Conservation (phyloP, 2,888 invertebrate genomes). For the Aspidiotus rigidus region DNA sequence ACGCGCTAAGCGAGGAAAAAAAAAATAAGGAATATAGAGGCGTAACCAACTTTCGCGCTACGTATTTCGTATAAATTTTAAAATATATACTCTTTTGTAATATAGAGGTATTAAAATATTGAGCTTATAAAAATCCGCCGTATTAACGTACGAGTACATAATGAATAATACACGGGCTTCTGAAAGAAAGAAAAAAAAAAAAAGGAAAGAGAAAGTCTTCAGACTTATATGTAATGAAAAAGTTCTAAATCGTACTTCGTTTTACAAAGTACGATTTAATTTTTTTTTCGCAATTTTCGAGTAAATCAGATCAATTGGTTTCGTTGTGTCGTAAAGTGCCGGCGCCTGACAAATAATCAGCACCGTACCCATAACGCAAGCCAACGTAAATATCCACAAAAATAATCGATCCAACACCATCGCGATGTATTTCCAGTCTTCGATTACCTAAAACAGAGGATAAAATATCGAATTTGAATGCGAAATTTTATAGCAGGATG, state of each 20-base stretch:
- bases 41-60: too few relatives aligned
- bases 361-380: slow-evolving; percentile 82
- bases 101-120: slow-evolving; percentile 12
- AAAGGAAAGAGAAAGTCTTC: too few relatives aligned
- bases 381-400: slow-evolving; percentile 88
- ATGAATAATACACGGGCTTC: not conserved
- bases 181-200: not conserved
- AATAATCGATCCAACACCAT: slow-evolving; percentile 95
- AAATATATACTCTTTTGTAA: too few relatives aligned
- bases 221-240: not conserved
- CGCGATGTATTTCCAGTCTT: slow-evolving; percentile 96
- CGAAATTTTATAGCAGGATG: too few relatives aligned
- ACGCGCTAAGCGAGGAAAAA: too few relatives aligned
- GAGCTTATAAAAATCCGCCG: slow-evolving; percentile 7
- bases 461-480: not conserved
- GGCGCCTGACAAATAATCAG: slow-evolving; percentile 84
- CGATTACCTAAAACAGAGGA: slow-evolving; percentile 61
- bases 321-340: slow-evolving; percentile 79
- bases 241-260: slow-evolving; percentile 44
- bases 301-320: slow-evolving; percentile 80
- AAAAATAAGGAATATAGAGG: too few relatives aligned
- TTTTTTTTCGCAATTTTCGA: slow-evolving; percentile 88
- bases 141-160: not conserved
- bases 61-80: too few relatives aligned
- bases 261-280: slow-evolving; percentile 57